Evolutionary conservation across 2,888 invertebrate species (phyloP).

Genomic region (Pinctada fucata): DNA sequence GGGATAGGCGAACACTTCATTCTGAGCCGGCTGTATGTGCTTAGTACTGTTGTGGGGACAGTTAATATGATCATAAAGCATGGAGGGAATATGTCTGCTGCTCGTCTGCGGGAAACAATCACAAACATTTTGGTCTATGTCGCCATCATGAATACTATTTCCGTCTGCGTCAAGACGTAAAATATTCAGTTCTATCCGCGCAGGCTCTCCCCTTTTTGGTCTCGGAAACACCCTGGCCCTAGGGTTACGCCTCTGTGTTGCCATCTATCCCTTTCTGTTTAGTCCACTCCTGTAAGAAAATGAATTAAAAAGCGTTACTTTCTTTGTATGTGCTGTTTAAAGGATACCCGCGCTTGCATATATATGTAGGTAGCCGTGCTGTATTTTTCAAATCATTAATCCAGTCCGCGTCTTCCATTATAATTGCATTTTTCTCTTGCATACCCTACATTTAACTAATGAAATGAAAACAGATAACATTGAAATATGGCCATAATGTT

Average conservation of each 20-base stretch:
- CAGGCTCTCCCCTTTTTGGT: constrained; percentile 32
- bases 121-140: constrained; percentile 50
- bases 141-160: constrained; percentile 45
- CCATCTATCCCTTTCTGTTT: constrained; percentile 4
- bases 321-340: too few relatives aligned
- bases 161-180: constrained; percentile 40
- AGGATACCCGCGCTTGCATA: too few relatives aligned
- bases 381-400: too few relatives aligned
- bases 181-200: constrained; percentile 53
- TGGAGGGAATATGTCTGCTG: constrained; percentile 58
- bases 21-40: constrained; percentile 60
- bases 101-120: constrained; percentile 61
- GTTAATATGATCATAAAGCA: constrained; percentile 63
- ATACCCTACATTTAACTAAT: too few relatives aligned
- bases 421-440: too few relatives aligned
- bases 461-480: too few relatives aligned
- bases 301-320: too few relatives aligned
- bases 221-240: constrained; percentile 41
- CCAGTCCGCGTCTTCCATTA: too few relatives aligned
- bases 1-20: constrained; percentile 61
- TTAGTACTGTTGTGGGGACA: constrained; percentile 57
- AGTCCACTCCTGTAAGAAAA: too few relatives aligned
- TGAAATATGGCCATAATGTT: too few relatives aligned
- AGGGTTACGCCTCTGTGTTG: constrained; percentile 36
- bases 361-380: too few relatives aligned